A percentile compares a stretch with the other conserved stretches of the same genome.
Evolutionary conservation across 2,888 invertebrate species (phyloP).

Genomic region (Mylabris sibirica): DNA sequence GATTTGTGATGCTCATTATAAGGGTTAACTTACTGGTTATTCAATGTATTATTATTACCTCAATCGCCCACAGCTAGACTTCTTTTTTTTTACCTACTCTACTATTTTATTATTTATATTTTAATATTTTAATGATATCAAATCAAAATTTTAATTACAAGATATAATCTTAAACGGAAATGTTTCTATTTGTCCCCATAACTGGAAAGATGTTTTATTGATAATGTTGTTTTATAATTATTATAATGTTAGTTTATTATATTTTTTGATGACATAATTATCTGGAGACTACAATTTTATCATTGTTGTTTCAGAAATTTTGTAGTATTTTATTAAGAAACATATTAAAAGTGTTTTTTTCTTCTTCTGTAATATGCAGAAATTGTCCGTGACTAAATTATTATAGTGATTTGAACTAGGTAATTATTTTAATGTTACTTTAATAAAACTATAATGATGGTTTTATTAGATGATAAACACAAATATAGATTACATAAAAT

Average conservation of each 20-base stretch:
- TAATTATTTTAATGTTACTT: slow-evolving; percentile 35
- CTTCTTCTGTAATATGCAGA: slow-evolving; percentile 24
- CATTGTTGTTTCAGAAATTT: slow-evolving; percentile 20
- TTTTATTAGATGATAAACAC: slow-evolving; percentile 9
- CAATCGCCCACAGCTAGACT: not conserved
- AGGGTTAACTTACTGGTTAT: slow-evolving; percentile 34
- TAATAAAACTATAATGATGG: slow-evolving; percentile 35
- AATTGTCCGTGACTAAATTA: slow-evolving; percentile 37
- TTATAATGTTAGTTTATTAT: slow-evolving; percentile 39
- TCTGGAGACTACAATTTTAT: slow-evolving; percentile 15
- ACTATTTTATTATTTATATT: slow-evolving; percentile 33
- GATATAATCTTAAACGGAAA: slow-evolving; percentile 31
- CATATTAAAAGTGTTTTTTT: slow-evolving; percentile 19
- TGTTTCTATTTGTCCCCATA: slow-evolving; percentile 20
- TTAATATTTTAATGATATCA: not conserved
- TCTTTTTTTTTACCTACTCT: slow-evolving; percentile 23
- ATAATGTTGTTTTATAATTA: slow-evolving; percentile 37
- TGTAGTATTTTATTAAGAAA: slow-evolving; percentile 25
- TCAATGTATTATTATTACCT: not conserved
- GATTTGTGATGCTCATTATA: slow-evolving; percentile 43
- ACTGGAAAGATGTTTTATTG: slow-evolving; percentile 30
- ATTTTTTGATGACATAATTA: slow-evolving; percentile 45
- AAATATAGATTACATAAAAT: not conserved
- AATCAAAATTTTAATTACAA: slow-evolving; percentile 22
- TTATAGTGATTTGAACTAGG: slow-evolving; percentile 34